phyloP scores from a whole-genome alignment of 2,797 vertebrate species.

The Melanotaenia boesemani region DNA sequence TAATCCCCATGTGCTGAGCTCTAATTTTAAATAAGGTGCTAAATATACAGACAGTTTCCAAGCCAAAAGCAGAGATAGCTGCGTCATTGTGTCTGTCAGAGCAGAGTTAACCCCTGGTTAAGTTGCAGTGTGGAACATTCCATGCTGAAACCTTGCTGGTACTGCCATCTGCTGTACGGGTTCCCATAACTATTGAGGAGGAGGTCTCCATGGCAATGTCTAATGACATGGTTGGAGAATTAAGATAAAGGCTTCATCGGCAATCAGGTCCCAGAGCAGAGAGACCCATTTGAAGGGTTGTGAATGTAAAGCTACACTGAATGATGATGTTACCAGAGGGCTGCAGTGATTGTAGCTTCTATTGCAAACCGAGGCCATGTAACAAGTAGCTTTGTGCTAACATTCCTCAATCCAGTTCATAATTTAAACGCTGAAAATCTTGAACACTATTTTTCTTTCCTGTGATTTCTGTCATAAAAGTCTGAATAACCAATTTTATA shows the following conservation, averaged over 20 bases:
- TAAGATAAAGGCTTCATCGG: constrained; percentile 48
- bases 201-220: constrained; percentile 62
- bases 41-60: constrained; percentile 83
- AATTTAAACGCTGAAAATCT: not conserved
- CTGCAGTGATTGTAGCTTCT: not conserved
- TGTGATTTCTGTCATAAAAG: not conserved
- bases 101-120: constrained; percentile 46
- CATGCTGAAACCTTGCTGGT: constrained; percentile 33
- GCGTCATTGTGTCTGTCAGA: constrained; percentile 77
- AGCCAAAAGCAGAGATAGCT: constrained; percentile 83
- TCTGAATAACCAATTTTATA: not conserved
- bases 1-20: constrained; percentile 69
- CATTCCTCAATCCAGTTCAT: not conserved
- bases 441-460: not conserved
- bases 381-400: not conserved
- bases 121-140: constrained; percentile 34
- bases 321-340: constrained; percentile 17
- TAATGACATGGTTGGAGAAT: constrained; percentile 49
- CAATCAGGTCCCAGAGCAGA: constrained; percentile 60
- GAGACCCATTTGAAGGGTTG: constrained; percentile 25
- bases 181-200: not conserved
- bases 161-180: constrained; percentile 76
- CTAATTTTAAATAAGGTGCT: constrained; percentile 76
- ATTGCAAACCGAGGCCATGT: not conserved
- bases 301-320: constrained; percentile 32